Conservation (phyloP, 2,888 invertebrate genomes). For the Teleogryllus oceanicus region DNA sequence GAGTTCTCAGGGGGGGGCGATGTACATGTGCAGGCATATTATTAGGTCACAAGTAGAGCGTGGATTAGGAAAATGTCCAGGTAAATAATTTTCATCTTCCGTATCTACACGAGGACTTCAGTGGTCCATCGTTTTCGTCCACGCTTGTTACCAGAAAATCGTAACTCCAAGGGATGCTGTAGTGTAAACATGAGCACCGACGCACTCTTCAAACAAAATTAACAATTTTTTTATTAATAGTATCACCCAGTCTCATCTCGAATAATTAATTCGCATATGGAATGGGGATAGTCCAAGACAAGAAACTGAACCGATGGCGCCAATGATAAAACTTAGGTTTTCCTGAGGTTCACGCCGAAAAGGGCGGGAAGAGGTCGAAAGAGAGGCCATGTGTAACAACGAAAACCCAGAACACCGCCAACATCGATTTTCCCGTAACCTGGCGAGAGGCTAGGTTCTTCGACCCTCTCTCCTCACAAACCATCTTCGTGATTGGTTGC, state of each 20-base stretch:
- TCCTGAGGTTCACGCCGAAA: background rate
- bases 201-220: background rate
- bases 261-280: too few species aligned
- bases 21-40: background rate
- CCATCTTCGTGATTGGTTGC: constrained; percentile 30
- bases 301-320: too few species aligned
- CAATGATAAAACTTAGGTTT: too few species aligned
- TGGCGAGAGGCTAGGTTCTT: constrained; percentile 36
- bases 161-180: too few species aligned
- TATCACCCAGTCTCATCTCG: too few species aligned
- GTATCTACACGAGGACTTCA: background rate
- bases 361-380: constrained; percentile 35
- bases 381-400: constrained; percentile 21
- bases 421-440: constrained; percentile 31
- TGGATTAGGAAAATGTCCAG: constrained; percentile 4
- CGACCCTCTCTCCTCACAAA: constrained; percentile 29
- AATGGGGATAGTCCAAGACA: too few species aligned
- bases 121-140: background rate
- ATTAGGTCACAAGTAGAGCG: background rate
- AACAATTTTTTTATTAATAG: too few species aligned
- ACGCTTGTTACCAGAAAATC: background rate
- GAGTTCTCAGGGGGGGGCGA: too few species aligned
- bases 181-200: too few species aligned
- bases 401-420: constrained; percentile 20
- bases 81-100: background rate